Evolutionary conservation across 1,140 invertebrate genomes (phyloP).

Genomic region (Dinoponera quadriceps): DNA sequence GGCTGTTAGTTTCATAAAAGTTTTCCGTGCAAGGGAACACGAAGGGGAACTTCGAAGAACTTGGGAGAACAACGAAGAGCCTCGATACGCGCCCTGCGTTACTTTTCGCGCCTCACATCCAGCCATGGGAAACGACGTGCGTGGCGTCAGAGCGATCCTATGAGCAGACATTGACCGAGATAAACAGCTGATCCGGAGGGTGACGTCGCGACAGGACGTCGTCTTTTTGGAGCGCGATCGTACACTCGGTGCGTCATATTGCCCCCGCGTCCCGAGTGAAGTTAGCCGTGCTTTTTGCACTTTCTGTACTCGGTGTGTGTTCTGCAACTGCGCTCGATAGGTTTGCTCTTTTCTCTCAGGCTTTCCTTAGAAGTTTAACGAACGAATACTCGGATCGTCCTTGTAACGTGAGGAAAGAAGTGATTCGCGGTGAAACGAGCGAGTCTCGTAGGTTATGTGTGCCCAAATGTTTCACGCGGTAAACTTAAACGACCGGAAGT

Average conservation of each 20-base stretch:
- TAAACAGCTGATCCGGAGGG: conserved; percentile 41
- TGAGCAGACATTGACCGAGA: conserved; percentile 36
- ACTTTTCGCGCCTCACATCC: not conserved
- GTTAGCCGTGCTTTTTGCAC: not conserved
- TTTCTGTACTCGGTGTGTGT: not conserved
- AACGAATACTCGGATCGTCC: not conserved
- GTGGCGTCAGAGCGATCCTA: not conserved
- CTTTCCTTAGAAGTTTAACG: too few relatives aligned
- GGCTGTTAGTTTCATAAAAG: conserved; percentile 23
- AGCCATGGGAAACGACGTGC: conserved; percentile 3
- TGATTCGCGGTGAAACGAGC: not conserved
- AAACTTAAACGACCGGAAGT: not conserved
- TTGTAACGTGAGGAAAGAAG: not conserved
- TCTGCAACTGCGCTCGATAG: too few relatives aligned
- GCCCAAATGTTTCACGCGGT: not conserved
- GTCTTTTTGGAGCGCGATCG: conserved; percentile 1
- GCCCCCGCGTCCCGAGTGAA: not conserved
- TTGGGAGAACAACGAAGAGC: too few relatives aligned
- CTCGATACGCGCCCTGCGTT: not conserved
- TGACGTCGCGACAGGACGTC: not conserved
- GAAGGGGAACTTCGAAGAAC: not conserved
- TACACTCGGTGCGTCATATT: conserved; percentile 6
- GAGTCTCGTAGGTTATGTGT: not conserved
- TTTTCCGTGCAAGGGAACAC: not conserved
- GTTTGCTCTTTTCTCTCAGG: too few relatives aligned